Conservation (phyloP, 2,113 vertebrate species). For the Microcebus griseorufus region DNA sequence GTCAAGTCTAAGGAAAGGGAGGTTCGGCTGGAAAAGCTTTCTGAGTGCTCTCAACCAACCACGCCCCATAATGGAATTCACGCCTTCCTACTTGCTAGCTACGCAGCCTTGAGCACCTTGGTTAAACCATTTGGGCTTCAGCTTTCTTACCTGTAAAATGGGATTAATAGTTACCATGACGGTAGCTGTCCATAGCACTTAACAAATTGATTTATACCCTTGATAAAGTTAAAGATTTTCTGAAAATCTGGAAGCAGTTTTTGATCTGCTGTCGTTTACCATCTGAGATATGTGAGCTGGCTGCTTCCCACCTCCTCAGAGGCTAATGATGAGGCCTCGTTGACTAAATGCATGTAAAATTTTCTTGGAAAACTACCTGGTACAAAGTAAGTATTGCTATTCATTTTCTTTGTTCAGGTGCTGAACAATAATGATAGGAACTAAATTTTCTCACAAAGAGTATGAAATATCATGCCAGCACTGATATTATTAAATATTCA, state of each 20-base stretch:
- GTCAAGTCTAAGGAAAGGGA: background rate
- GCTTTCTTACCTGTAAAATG: background rate
- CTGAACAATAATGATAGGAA: background rate
- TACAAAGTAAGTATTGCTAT: background rate
- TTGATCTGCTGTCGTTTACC: conserved; percentile 22
- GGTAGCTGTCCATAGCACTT: conserved; percentile 72
- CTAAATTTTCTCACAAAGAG: background rate
- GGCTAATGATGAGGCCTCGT: background rate
- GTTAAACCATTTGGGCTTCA: background rate
- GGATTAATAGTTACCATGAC: background rate
- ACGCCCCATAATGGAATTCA: rapidly evolving
- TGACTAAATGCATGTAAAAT: background rate
- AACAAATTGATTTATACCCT: conserved; percentile 76
- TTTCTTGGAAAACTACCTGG: background rate
- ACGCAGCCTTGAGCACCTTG: background rate
- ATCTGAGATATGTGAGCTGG: background rate
- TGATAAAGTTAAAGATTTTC: conserved; percentile 78
- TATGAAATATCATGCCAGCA: background rate
- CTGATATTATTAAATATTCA: background rate
- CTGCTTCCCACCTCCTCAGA: background rate
- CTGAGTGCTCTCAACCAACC: background rate
- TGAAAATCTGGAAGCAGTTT: conserved; percentile 72
- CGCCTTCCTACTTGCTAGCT: background rate
- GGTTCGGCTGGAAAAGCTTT: background rate
- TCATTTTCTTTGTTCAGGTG: background rate